Percentiles rank a stretch among this genome's conserved stretches.
Evolutionary conservation across 2,113 vertebrate genomes (phyloP).

Genomic region (Sapayoa aenigma): DNA sequence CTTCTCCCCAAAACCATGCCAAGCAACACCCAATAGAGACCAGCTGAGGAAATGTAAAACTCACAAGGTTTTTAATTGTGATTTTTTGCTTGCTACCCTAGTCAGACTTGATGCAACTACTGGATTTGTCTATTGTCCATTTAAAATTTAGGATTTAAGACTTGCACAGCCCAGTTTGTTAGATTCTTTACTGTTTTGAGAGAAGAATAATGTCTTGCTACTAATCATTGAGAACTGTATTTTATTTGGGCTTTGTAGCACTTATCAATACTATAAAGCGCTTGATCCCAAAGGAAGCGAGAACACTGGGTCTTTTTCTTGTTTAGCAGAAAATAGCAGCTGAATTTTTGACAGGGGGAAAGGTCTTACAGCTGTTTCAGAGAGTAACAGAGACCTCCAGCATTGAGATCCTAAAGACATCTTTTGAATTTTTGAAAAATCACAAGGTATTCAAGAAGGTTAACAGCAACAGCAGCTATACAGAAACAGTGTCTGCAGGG

Average conservation of each 20-base stretch:
- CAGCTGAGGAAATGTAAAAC: neutral
- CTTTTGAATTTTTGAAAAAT: neutral
- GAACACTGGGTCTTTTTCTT: neutral
- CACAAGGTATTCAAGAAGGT: neutral
- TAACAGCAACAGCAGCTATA: neutral
- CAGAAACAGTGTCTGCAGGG: neutral
- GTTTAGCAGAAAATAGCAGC: neutral
- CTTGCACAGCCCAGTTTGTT: neutral
- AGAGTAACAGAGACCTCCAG: neutral
- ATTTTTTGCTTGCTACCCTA: neutral
- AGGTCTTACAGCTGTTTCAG: neutral
- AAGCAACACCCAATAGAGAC: neutral
- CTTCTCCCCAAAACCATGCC: neutral
- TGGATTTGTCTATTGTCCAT: neutral
- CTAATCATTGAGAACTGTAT: neutral
- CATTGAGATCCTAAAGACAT: neutral
- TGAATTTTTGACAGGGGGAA: neutral
- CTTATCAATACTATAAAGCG: neutral
- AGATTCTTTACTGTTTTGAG: neutral
- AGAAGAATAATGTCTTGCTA: neutral
- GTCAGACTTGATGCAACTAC: neutral
- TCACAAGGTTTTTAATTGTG: neutral
- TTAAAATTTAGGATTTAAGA: neutral
- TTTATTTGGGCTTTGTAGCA: neutral
- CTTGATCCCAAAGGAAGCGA: accelerated